A percentile compares a stretch with the other conserved stretches of the same genome.
Evolutionary conservation across 1,140 invertebrate genomes (phyloP).

Genomic region (Spodoptera litura): DNA sequence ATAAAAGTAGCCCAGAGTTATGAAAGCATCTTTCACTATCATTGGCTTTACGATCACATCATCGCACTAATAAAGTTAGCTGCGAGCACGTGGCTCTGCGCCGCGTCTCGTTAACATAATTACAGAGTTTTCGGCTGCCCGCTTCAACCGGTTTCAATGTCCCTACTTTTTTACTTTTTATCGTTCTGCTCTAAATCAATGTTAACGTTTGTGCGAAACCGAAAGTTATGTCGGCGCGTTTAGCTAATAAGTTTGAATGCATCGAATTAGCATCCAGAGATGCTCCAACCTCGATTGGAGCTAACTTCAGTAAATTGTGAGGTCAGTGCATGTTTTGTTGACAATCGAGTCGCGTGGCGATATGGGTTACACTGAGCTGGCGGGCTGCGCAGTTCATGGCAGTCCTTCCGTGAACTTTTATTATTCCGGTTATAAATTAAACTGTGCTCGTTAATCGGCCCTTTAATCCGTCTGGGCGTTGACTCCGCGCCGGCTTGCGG

Average conservation of each 20-base stretch:
- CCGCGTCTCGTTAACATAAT: slow-evolving; percentile 70
- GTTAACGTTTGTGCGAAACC: slow-evolving; percentile 72
- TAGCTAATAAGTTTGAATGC: slow-evolving; percentile 45
- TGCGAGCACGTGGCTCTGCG: slow-evolving; percentile 56
- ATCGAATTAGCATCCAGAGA: slow-evolving; percentile 50
- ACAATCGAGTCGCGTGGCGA: slow-evolving; percentile 68
- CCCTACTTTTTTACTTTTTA: slow-evolving; percentile 62
- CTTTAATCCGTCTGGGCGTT: slow-evolving; percentile 84
- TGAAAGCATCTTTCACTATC: slow-evolving; percentile 69
- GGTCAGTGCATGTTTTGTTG: slow-evolving; percentile 64
- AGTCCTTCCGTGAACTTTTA: slow-evolving; percentile 76
- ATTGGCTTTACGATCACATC: slow-evolving; percentile 55
- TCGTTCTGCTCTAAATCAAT: slow-evolving; percentile 65
- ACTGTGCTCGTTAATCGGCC: slow-evolving; percentile 79
- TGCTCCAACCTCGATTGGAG: neutral
- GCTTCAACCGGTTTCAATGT: slow-evolving; percentile 67
- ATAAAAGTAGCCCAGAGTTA: slow-evolving; percentile 50
- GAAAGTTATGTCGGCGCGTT: slow-evolving; percentile 65
- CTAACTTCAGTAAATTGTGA: slow-evolving; percentile 49
- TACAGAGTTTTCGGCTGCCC: slow-evolving; percentile 67
- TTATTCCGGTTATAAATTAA: slow-evolving; percentile 84
- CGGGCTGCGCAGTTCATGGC: slow-evolving; percentile 52
- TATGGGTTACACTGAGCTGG: slow-evolving; percentile 42
- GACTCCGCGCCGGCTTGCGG: slow-evolving; percentile 67
- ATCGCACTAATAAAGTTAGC: slow-evolving; percentile 47